These are phyloP conservation scores for Pinctada fucata DNA, from an alignment of 2,888 invertebrate genomes.

Conservation along the genomic window DNA sequence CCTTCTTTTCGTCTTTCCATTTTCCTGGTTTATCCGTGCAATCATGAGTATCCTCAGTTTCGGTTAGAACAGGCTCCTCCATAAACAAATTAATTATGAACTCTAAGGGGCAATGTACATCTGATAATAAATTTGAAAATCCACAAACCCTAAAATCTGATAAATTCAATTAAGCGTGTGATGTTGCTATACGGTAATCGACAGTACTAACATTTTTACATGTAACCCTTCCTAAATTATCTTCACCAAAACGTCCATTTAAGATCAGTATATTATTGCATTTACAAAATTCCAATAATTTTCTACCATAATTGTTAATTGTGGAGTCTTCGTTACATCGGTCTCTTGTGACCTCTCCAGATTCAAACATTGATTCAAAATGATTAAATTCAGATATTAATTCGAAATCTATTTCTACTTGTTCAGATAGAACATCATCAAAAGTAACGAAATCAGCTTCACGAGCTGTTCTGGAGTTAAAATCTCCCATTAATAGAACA, in stretches of 20 bases:
- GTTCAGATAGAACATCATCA: conserved; percentile 9
- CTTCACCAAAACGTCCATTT: conserved; percentile 22
- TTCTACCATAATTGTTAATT: conserved; percentile 17
- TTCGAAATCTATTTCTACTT: not conserved
- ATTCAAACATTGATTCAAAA: not conserved
- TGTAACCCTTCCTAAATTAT: conserved; percentile 17
- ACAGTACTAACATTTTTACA: conserved; percentile 18
- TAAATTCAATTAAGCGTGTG: not conserved
- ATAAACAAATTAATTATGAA: not conserved
- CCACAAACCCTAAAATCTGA: conserved; percentile 12
- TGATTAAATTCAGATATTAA: not conserved
- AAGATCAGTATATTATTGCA: conserved; percentile 18
- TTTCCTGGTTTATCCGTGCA: no score
- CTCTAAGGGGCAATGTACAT: conserved; percentile 9
- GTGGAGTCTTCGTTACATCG: not conserved
- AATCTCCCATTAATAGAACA: conserved; percentile 5
- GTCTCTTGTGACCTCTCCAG: not conserved
- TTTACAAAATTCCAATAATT: conserved; percentile 20
- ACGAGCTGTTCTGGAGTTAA: conserved; percentile 17
- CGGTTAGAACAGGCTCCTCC: no score
- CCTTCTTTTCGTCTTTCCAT: no score
- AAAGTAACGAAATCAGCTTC: not conserved
- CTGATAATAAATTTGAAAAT: conserved; percentile 20
- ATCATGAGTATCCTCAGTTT: no score
- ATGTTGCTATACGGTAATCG: conserved; percentile 21